Evolutionary conservation across 2,113 vertebrate species (phyloP).

Genomic region (Sterrhoptilus dennistouni): DNA sequence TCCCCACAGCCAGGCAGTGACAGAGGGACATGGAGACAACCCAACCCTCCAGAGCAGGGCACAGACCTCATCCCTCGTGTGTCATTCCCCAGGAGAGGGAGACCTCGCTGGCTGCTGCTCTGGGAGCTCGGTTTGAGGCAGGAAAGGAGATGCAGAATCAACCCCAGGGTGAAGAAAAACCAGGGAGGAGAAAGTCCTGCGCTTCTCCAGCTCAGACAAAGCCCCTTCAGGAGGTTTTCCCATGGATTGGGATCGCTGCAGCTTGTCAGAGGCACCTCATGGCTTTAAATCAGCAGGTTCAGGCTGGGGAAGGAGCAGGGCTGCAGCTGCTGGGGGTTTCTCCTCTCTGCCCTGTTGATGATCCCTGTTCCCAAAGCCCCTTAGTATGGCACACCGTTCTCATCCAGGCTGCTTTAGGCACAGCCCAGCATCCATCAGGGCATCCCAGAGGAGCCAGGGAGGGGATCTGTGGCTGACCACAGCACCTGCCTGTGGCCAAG

Average conservation of each 20-base stretch:
- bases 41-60: neutral
- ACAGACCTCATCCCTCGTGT: accelerated
- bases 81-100: neutral
- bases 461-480: neutral
- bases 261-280: neutral
- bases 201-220: neutral
- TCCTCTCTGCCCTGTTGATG: neutral
- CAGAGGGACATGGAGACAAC: accelerated
- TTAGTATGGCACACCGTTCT: neutral
- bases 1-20: neutral
- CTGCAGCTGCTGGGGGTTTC: neutral
- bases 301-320: neutral
- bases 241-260: accelerated
- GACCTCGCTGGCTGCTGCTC: neutral
- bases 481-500: neutral
- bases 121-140: neutral
- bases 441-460: neutral
- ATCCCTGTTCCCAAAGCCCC: neutral
- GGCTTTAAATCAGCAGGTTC: neutral
- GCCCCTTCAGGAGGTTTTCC: neutral
- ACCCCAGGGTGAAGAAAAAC: too few species aligned
- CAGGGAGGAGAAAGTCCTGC: neutral
- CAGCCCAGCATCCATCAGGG: neutral
- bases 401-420: neutral
- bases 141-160: neutral